Conservation (phyloP, 1,140 invertebrate species). For the Cydia pomonella region DNA sequence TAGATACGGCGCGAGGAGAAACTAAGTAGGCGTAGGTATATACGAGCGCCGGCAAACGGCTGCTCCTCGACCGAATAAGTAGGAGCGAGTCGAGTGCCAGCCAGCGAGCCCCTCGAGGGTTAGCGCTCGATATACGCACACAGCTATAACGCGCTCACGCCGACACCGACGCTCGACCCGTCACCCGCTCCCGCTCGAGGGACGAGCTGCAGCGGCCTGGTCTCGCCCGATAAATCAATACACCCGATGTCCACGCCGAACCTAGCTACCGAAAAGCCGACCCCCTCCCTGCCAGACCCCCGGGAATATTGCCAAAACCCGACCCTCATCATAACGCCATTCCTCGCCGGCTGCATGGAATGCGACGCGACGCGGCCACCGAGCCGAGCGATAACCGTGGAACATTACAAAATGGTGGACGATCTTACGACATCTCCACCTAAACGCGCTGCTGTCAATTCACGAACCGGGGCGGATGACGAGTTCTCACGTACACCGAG, state of each 20-base stretch:
- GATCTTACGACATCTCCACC: constrained; percentile 81
- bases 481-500: constrained; percentile 76
- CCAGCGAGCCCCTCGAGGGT: constrained; percentile 78
- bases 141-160: constrained; percentile 71
- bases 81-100: constrained; percentile 77
- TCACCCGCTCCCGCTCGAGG: constrained; percentile 46
- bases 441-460: constrained; percentile 75
- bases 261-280: constrained; percentile 61
- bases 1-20: constrained; percentile 69
- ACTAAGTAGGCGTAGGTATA: constrained; percentile 78
- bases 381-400: constrained; percentile 76
- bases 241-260: constrained; percentile 66
- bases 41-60: constrained; percentile 65
- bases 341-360: constrained; percentile 71
- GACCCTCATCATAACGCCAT: constrained; percentile 69
- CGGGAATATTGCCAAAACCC: constrained; percentile 73
- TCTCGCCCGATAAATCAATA: constrained; percentile 80
- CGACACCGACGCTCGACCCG: constrained; percentile 69
- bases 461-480: constrained; percentile 76
- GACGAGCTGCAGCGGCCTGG: constrained; percentile 73
- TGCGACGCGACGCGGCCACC: constrained; percentile 72
- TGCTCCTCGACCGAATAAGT: constrained; percentile 77
- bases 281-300: constrained; percentile 68
- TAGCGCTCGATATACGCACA: constrained; percentile 76
- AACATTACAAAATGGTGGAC: constrained; percentile 81